These are phyloP conservation scores for Latrodectus hesperus DNA, from an alignment of 2,888 invertebrate species.

Conservation along the genomic window DNA sequence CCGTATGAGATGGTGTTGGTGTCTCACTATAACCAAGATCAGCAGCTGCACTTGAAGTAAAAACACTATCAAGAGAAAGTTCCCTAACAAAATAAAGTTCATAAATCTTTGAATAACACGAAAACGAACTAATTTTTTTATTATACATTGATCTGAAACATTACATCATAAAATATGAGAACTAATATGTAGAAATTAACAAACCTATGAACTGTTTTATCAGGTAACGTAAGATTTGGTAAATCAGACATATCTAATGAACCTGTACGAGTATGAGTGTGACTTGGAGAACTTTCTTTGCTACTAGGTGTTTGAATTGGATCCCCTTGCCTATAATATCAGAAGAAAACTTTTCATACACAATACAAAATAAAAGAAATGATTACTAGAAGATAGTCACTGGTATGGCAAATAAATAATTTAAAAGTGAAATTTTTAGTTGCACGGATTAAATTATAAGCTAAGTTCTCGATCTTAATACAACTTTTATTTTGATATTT, in stretches of 20 bases:
- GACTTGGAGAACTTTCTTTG: slow-evolving; percentile 71
- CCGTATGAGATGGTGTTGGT: slow-evolving; percentile 55
- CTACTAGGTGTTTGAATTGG: slow-evolving; percentile 69
- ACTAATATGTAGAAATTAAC: neutral
- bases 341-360: no score
- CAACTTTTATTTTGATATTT: no score
- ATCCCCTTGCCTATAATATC: slow-evolving; percentile 52
- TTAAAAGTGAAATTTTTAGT: no score
- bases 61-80: slow-evolving; percentile 68
- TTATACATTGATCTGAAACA: neutral
- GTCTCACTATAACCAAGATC: slow-evolving; percentile 63
- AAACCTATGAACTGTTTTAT: slow-evolving; percentile 65
- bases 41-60: slow-evolving; percentile 60
- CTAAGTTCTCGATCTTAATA: no score
- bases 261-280: slow-evolving; percentile 71
- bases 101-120: no score
- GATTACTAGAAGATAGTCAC: no score
- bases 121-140: no score
- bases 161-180: neutral
- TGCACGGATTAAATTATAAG: no score
- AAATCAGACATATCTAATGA: slow-evolving; percentile 71
- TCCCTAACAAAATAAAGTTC: slow-evolving; percentile 32
- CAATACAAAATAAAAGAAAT: no score
- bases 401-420: no score
- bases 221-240: slow-evolving; percentile 55